Base-by-base conservation (phyloP, 2,113 vertebrate species). In the Ctenodactylus gundi region DNA sequence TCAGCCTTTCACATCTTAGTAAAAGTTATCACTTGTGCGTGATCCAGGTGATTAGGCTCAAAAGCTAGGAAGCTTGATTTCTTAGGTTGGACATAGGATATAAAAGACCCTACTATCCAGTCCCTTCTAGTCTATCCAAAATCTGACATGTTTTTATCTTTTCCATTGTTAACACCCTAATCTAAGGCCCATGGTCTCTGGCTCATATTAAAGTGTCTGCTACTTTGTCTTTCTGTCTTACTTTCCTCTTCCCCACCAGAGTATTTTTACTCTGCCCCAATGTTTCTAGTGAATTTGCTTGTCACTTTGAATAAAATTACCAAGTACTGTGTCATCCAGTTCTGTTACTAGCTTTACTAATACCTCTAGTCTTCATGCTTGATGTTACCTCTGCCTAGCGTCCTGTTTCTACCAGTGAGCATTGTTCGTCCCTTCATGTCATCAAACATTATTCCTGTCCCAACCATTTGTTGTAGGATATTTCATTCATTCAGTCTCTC, bases 221-320 rank as follows among this genome's bases (percentile, higher is more conserved):
- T 2, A 49, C 57, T 17, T 65, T 14, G 21, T 76, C 6, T 58
- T 36, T 72, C 34, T 64, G 65, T 72, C 88, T 41, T 4, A 34
- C 60, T 82, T 72, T 58, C 51, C 58, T 23, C 46, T 44, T 13
- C 20, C 3, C 15, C 29, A 72, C 27, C 75, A 86, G n/a, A 29
- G 73, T 23, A 53, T 87, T 75, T 67, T 87, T 82, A 41, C n/a
- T 83, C 60, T 76, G 20, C 51, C 76, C n/a, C 75, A 51, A 75
- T 68, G 9, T 51, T 67, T 82, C 17, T 34, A 41, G 3, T 67
- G 60, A 29, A 11, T 76, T 91, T 60, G 29, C 51, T 29, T 60
- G 21, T 82, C 58, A 87, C 49, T 81, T 81, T n/a, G n/a, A 82
- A 46, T 86, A 94, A 75, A 94, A 82, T 90, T 62, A 25, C 29